These are phyloP conservation scores for Dexiosoma caninum DNA, from an alignment of 2,888 invertebrate genomes.

Conservation along the genomic window DNA sequence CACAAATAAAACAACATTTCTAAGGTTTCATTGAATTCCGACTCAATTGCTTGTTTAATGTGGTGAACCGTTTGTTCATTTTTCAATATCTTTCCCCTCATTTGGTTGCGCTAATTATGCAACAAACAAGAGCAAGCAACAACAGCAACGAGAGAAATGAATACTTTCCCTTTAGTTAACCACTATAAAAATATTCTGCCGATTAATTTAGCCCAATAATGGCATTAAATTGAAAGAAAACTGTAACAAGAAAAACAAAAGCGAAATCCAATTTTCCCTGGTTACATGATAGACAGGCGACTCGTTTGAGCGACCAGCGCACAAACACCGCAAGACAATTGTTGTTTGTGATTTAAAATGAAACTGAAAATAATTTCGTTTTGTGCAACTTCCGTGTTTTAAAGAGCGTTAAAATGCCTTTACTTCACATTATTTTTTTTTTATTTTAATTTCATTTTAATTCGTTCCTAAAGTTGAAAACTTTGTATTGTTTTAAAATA, in stretches of 20 bases:
- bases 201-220: conserved; percentile 44
- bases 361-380: conserved; percentile 22
- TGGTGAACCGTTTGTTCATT: neutral
- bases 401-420: conserved; percentile 8
- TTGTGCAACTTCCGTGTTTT: conserved; percentile 55
- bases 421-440: no score
- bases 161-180: conserved; percentile 59
- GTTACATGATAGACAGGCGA: conserved; percentile 39
- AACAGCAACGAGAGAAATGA: conserved; percentile 5
- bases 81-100: neutral
- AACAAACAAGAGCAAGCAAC: neutral
- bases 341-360: conserved; percentile 48
- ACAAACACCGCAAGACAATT: conserved; percentile 53
- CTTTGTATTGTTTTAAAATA: neutral
- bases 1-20: conserved; percentile 4
- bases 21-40: conserved; percentile 29
- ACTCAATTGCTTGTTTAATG: conserved; percentile 5
- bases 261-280: neutral
- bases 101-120: conserved; percentile 54
- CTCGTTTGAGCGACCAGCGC: conserved; percentile 9
- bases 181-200: conserved; percentile 49
- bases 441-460: neutral
- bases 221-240: conserved; percentile 36
- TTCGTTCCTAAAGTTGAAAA: conserved; percentile 21
- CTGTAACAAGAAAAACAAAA: neutral